These are phyloP conservation scores for Stramonita haemastoma DNA, from an alignment of 2,888 invertebrate genomes.

Conservation along the genomic window DNA sequence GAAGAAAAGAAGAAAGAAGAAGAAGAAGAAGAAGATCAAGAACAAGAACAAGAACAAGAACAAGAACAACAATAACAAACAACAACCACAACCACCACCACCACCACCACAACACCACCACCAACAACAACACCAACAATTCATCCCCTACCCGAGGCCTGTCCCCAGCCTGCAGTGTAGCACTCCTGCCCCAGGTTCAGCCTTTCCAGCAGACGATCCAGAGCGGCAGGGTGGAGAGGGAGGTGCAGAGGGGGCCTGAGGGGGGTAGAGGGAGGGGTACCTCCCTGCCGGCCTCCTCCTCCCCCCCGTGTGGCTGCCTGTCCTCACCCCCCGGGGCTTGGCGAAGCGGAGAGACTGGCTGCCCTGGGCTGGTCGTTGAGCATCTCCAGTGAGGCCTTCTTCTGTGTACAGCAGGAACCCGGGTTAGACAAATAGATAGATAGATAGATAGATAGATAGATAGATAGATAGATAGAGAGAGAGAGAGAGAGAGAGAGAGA, in stretches of 20 bases:
- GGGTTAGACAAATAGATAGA: too few relatives aligned
- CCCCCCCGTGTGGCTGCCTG: neutral
- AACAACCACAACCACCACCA: too few relatives aligned
- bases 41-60: too few relatives aligned
- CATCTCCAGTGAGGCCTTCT: conserved; percentile 14
- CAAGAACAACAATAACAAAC: too few relatives aligned
- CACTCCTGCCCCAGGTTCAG: conserved; percentile 43
- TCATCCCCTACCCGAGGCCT: conserved; percentile 38
- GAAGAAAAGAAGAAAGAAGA: too few relatives aligned
- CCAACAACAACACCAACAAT: too few relatives aligned
- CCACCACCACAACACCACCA: too few relatives aligned
- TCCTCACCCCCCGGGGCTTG: neutral
- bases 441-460: too few relatives aligned
- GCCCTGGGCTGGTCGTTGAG: conserved; percentile 27
- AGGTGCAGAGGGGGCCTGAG: conserved; percentile 30
- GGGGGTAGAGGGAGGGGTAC: conserved; percentile 2
- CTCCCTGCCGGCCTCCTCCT: neutral
- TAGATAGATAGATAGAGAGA: too few relatives aligned
- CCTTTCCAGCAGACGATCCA: conserved; percentile 39
- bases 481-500: too few relatives aligned
- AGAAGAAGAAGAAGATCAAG: too few relatives aligned
- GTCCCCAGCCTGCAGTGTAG: conserved; percentile 49
- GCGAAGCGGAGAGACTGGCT: neutral
- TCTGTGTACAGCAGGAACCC: neutral
- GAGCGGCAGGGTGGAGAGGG: conserved; percentile 25